Percentiles rank a stretch among this genome's conserved stretches.
These are phyloP conservation scores for Catalaphyllia jardinei DNA, from an alignment of 64 coral and sea anemone genomes.

Conservation along the genomic window DNA sequence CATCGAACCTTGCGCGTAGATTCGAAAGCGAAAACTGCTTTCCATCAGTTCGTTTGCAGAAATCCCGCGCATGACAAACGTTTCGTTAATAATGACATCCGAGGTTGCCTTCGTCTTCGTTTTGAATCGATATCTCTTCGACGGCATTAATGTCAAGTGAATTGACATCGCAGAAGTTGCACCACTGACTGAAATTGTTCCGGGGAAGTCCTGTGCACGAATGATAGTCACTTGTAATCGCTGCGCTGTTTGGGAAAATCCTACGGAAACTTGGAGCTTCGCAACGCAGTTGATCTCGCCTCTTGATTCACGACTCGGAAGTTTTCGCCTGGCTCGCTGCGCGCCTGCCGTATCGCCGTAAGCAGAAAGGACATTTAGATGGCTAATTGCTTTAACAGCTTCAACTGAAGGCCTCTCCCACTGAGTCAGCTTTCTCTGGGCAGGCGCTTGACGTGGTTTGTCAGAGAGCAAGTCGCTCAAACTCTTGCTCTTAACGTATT, in stretches of 20 bases:
- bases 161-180: constrained; percentile 41
- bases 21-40: constrained; percentile 43
- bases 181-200: constrained; percentile 5
- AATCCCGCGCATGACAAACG: constrained; percentile 45
- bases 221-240: constrained; percentile 53
- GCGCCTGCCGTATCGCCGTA: constrained; percentile 42
- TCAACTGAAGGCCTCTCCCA: not conserved
- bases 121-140: constrained; percentile 63
- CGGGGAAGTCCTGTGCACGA: constrained; percentile 41
- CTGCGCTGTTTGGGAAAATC: constrained; percentile 47
- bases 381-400: not conserved
- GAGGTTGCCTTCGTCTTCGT: constrained; percentile 62
- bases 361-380: constrained; percentile 43
- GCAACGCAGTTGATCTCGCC: constrained; percentile 15
- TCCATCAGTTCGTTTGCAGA: constrained; percentile 40
- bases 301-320: not conserved
- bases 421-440: constrained; percentile 15
- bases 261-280: constrained; percentile 57
- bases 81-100: constrained; percentile 51
- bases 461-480: constrained; percentile 14
- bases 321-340: not conserved
- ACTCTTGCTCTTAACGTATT: constrained; percentile 12
- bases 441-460: not conserved
- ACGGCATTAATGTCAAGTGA: constrained; percentile 46
- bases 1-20: constrained; percentile 50